Evolutionary conservation across 37 sponge, comb jelly and placozoan species (phyloP).

Genomic region (Cliona cf. orientalis): DNA sequence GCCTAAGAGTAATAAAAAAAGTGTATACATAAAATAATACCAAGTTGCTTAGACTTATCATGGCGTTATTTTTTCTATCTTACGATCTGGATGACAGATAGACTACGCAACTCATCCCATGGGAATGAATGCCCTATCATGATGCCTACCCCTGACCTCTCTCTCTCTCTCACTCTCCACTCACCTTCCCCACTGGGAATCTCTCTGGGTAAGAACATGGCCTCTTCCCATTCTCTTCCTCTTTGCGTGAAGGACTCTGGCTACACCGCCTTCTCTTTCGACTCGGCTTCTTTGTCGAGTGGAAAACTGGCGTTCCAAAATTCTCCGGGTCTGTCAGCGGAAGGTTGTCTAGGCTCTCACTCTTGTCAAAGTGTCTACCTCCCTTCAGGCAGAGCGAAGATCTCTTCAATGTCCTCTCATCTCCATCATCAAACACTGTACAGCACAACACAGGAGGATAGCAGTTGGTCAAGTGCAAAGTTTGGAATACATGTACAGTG

Average conservation of each 20-base stretch:
- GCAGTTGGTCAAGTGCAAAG: neutral
- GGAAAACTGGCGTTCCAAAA: conserved; percentile 83
- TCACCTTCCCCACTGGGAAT: conserved; percentile 68
- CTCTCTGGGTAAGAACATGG: conserved; percentile 33
- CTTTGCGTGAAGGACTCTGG: conserved; percentile 12
- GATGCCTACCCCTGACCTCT: neutral
- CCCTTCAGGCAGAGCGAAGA: conserved; percentile 90
- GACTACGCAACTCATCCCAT: neutral
- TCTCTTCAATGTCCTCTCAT: conserved; percentile 82
- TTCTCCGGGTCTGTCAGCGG: conserved; percentile 92
- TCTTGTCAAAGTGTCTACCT: conserved; percentile 85
- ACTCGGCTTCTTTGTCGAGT: conserved; percentile 1
- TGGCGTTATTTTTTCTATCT: neutral
- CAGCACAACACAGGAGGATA: neutral
- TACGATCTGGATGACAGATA: neutral
- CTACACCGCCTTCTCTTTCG: conserved; percentile 16
- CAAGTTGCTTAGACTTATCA: neutral
- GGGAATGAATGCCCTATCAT: too few relatives aligned
- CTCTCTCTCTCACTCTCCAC: neutral
- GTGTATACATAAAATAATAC: neutral
- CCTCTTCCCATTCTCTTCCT: conserved; percentile 30
- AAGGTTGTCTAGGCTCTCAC: conserved; percentile 84
- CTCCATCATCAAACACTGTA: conserved; percentile 96
- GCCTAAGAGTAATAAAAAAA: conserved; percentile 14
- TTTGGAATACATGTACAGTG: neutral